Evolutionary conservation across 2,113 vertebrate genomes (phyloP).

Genomic region (Periophthalmus modestus): DNA sequence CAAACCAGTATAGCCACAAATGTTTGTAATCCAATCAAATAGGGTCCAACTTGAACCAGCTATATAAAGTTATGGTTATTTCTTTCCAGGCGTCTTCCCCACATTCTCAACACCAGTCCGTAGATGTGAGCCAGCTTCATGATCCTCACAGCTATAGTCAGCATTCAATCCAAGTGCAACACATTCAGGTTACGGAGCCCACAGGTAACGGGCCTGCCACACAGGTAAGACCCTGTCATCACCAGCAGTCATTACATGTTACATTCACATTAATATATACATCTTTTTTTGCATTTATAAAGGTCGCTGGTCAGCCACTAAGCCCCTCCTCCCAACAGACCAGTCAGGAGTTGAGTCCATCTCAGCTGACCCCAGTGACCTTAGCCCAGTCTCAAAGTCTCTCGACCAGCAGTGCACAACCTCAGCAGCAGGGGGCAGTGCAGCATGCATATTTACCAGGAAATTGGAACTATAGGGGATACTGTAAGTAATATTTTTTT

Average conservation of each 20-base stretch:
- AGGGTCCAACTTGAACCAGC: not conserved
- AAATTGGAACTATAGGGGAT: slow-evolving; percentile 93
- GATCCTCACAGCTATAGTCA: slow-evolving; percentile 93
- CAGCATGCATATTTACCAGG: slow-evolving; percentile 92
- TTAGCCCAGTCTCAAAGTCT: slow-evolving; percentile 80
- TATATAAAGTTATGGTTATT: not conserved
- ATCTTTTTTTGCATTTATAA: slow-evolving; percentile 1
- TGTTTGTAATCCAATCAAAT: not conserved
- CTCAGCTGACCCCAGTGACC: slow-evolving; percentile 82
- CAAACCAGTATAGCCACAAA: too few relatives aligned
- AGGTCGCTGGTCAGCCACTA: slow-evolving; percentile 86
- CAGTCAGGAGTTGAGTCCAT: slow-evolving; percentile 86
- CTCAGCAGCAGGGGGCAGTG: slow-evolving; percentile 81
- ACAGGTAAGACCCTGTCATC: slow-evolving; percentile 76
- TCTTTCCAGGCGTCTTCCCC: slow-evolving; percentile 86
- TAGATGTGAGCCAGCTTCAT: slow-evolving; percentile 93
- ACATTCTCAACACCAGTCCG: slow-evolving; percentile 91
- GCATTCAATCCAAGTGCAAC: slow-evolving; percentile 97
- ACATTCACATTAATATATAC: not conserved
- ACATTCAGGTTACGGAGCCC: slow-evolving; percentile 92
- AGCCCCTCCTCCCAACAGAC: slow-evolving; percentile 89
- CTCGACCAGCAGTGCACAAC: slow-evolving; percentile 74
- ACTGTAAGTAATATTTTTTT: slow-evolving; percentile 80
- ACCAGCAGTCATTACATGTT: too few relatives aligned
- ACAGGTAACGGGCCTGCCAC: slow-evolving; percentile 66